Conservation (phyloP, 2,888 invertebrate genomes). For the Harpagoxenus sublaevis region DNA sequence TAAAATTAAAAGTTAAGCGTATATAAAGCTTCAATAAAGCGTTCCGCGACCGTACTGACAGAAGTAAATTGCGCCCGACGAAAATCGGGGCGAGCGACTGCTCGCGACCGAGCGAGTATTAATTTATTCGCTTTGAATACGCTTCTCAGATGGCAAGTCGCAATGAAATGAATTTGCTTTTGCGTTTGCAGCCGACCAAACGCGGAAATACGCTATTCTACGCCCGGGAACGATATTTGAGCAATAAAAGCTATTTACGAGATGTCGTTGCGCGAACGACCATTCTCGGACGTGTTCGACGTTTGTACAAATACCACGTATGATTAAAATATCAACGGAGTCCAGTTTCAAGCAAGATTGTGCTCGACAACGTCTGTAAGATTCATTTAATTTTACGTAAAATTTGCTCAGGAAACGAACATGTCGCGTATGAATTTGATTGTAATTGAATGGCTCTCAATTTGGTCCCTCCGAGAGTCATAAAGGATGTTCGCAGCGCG, state of each 20-base stretch:
- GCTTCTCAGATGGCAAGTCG: constrained; percentile 50
- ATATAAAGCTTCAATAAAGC: constrained; percentile 53
- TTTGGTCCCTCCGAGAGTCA: not conserved
- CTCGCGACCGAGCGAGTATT: constrained; percentile 40
- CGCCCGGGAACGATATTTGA: constrained; percentile 27
- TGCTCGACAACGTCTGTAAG: not conserved
- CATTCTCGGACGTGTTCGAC: not conserved
- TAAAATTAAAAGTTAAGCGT: constrained; percentile 52
- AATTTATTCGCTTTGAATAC: constrained; percentile 55
- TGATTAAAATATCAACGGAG: constrained; percentile 2
- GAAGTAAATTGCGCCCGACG: constrained; percentile 48
- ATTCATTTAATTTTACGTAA: not conserved
- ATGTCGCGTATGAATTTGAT: not conserved
- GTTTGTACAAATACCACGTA: not conserved
- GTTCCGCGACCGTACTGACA: constrained; percentile 34
- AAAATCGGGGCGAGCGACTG: constrained; percentile 32
- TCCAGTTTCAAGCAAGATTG: not conserved
- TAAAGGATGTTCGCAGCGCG: not conserved
- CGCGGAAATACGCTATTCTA: constrained; percentile 14
- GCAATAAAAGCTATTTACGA: constrained; percentile 51
- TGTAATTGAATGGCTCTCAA: not conserved
- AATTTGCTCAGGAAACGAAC: not conserved
- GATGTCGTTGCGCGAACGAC: constrained; percentile 1
- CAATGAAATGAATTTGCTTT: constrained; percentile 43
- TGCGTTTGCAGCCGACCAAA: constrained; percentile 16